These are phyloP conservation scores for Drosophila virilis DNA, from an alignment of 1,140 invertebrate species.

Conservation along the genomic window DNA sequence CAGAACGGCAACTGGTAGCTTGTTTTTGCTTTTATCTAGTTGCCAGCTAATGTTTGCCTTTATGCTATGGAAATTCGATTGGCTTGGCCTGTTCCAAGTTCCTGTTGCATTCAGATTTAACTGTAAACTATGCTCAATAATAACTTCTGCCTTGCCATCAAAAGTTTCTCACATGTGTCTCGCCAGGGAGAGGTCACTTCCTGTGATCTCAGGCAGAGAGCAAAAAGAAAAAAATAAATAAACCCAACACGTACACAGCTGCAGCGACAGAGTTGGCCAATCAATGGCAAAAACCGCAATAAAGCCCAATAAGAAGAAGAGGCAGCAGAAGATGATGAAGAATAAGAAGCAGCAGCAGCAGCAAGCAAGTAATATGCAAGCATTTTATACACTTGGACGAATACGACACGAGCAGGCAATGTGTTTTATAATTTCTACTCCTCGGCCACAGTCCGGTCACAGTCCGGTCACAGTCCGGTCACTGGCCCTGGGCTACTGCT, in stretches of 20 bases:
- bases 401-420: slow-evolving; percentile 12
- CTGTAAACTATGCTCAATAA: slow-evolving; percentile 2
- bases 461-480: background rate
- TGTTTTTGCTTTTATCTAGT: too few species aligned
- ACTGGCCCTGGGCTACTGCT: slow-evolving; percentile 11
- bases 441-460: slow-evolving; percentile 8
- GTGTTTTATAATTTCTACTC: slow-evolving; percentile 69
- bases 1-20: background rate
- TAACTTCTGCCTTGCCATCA: background rate
- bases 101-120: slow-evolving; percentile 1
- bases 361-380: slow-evolving; percentile 68
- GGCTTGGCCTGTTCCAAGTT: background rate
- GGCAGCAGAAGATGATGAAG: slow-evolving; percentile 5
- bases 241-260: slow-evolving; percentile 55
- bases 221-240: slow-evolving; percentile 9
- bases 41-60: background rate
- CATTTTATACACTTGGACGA: slow-evolving; percentile 67
- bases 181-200: slow-evolving; percentile 53
- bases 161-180: slow-evolving; percentile 35
- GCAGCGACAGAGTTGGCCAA: slow-evolving; percentile 49
- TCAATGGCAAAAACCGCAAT: slow-evolving; percentile 66
- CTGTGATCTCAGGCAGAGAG: slow-evolving; percentile 53
- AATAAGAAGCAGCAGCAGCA: slow-evolving; percentile 1
- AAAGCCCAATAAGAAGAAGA: background rate
- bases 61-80: background rate